These are phyloP conservation scores for Auanema freiburgensis DNA, from an alignment of 2,888 invertebrate species.

Conservation along the genomic window DNA sequence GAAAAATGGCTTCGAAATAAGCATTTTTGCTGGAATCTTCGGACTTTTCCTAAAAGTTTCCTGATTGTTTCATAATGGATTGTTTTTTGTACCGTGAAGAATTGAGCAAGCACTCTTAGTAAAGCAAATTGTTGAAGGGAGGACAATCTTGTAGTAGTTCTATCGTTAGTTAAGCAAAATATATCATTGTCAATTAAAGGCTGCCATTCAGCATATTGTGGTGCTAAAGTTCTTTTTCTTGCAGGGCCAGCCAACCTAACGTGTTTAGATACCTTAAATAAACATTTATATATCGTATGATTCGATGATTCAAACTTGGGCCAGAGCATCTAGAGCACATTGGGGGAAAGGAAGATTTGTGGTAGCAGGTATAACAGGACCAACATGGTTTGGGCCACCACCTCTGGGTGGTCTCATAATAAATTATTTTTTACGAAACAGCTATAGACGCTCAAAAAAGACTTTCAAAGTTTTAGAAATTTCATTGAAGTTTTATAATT, in stretches of 20 bases:
- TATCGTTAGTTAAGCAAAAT: slow-evolving; percentile 34
- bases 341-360: slow-evolving; percentile 13
- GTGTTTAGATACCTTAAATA: slow-evolving; percentile 26
- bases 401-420: background rate
- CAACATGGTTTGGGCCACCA: slow-evolving; percentile 1
- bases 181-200: slow-evolving; percentile 38
- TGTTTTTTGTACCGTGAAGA: slow-evolving; percentile 27
- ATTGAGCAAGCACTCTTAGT: slow-evolving; percentile 25
- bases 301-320: slow-evolving; percentile 10
- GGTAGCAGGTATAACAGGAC: slow-evolving; percentile 3
- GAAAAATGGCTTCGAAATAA: slow-evolving; percentile 45
- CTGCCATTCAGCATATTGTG: slow-evolving; percentile 33
- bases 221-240: slow-evolving; percentile 4
- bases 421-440: no score
- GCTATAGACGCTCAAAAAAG: no score
- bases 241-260: slow-evolving; percentile 13
- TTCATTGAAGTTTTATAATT: no score
- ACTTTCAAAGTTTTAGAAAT: no score
- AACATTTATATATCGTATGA: background rate
- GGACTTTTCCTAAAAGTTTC: slow-evolving; percentile 27
- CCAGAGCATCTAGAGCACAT: slow-evolving; percentile 10
- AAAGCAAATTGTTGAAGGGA: slow-evolving; percentile 32
- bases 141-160: slow-evolving; percentile 29
- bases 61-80: background rate
- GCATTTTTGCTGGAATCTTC: slow-evolving; percentile 33